Percentiles rank a stretch among this genome's conserved stretches.
Conservation (phyloP, 2,797 vertebrate species). For the Xyrichtys novacula region DNA sequence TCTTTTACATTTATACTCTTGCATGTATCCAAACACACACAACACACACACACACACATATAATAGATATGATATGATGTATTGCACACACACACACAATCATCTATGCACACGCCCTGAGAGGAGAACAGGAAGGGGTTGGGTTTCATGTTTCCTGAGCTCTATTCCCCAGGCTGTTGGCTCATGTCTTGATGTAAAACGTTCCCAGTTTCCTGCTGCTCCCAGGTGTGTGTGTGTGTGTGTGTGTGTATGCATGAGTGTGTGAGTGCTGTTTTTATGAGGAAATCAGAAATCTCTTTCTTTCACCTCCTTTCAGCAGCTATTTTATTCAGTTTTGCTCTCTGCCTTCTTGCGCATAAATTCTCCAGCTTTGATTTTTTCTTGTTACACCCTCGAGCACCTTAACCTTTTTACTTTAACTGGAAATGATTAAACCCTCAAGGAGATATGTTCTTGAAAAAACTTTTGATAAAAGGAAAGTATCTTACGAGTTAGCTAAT, state of each 20-base stretch:
- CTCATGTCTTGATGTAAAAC: slow-evolving; percentile 56
- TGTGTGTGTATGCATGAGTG: not conserved
- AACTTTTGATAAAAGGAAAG: too few species aligned
- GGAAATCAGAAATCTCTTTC: slow-evolving; percentile 41
- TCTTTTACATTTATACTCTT: slow-evolving; percentile 20
- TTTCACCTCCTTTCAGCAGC: not conserved
- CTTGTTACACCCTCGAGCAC: not conserved
- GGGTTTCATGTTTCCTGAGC: slow-evolving; percentile 71
- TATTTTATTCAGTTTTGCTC: not conserved
- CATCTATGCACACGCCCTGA: slow-evolving; percentile 19
- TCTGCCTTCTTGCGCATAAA: not conserved
- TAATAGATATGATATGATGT: slow-evolving; percentile 24
- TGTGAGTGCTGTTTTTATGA: slow-evolving; percentile 22
- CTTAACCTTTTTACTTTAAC: not conserved
- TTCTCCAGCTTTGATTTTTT: too few species aligned
- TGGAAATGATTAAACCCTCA: too few species aligned
- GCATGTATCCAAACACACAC: slow-evolving; percentile 4
- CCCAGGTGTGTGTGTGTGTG: slow-evolving; percentile 58
- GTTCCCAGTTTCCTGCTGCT: slow-evolving; percentile 58
- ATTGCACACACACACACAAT: not conserved
- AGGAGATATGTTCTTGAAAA: too few species aligned
- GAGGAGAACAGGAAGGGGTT: slow-evolving; percentile 59
- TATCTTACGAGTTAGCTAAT: too few species aligned
- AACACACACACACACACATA: slow-evolving; percentile 9
- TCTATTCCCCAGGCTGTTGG: slow-evolving; percentile 58